Percentiles rank a stretch among this genome's conserved stretches.
Evolutionary conservation across 2,888 invertebrate genomes (phyloP).

Genomic region (Halictus quadricinctus): DNA sequence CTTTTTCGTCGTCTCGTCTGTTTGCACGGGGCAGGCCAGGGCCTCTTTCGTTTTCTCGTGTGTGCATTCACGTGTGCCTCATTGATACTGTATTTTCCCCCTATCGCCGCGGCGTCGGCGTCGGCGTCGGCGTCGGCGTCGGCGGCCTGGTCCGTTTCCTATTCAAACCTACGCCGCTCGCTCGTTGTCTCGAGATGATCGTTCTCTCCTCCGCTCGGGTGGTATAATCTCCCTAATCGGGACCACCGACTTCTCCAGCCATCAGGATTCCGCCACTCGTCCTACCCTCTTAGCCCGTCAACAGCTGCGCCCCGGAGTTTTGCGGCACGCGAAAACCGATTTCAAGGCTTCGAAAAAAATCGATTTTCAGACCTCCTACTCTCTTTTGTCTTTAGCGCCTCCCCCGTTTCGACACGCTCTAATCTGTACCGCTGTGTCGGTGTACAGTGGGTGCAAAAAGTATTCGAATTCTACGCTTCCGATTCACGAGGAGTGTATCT

Average conservation of each 20-base stretch:
- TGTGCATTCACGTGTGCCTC: conserved; percentile 54
- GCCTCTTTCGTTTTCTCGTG: conserved; percentile 56
- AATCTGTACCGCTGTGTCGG: neutral
- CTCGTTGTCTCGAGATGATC: conserved; percentile 55
- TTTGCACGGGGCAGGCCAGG: conserved; percentile 50
- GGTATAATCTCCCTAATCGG: conserved; percentile 32
- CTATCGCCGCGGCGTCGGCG: neutral
- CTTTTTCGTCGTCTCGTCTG: conserved; percentile 65
- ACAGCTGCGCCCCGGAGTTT: neutral
- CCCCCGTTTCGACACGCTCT: neutral
- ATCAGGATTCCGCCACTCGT: neutral
- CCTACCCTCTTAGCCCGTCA: neutral
- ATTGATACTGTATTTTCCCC: conserved; percentile 57
- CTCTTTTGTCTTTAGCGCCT: neutral
- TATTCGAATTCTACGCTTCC: neutral
- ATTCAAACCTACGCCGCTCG: conserved; percentile 16
- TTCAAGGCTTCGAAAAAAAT: neutral
- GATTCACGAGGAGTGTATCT: too few relatives aligned
- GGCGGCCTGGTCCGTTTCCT: neutral
- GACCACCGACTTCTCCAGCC: conserved; percentile 22
- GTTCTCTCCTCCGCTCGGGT: conserved; percentile 23
- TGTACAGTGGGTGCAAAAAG: neutral
- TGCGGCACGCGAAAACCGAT: neutral
- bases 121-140: too few relatives aligned
- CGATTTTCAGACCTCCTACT: neutral